phyloP scores from a whole-genome alignment of 2,888 invertebrate genomes.

The Unio delphinus region DNA sequence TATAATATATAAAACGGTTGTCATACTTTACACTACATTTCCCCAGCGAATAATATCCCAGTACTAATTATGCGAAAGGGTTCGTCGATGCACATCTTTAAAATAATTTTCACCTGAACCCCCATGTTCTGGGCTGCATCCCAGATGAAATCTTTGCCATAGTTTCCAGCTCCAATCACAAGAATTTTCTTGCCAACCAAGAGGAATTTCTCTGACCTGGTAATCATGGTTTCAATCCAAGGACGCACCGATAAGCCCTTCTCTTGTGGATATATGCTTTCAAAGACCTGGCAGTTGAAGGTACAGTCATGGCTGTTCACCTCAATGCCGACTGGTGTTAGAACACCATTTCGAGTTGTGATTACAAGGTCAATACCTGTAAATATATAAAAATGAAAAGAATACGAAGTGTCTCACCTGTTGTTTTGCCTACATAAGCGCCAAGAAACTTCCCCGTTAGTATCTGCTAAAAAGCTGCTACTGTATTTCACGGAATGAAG shows the following conservation, averaged over 20 bases:
- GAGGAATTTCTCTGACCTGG: constrained; percentile 40
- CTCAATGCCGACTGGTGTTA: constrained; percentile 46
- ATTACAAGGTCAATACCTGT: constrained; percentile 48
- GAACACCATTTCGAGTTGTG: constrained; percentile 15
- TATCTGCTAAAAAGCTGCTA: too few relatives aligned
- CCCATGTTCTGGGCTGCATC: constrained; percentile 28
- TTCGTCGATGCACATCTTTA: too few relatives aligned
- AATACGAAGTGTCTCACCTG: too few relatives aligned
- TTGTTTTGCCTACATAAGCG: too few relatives aligned
- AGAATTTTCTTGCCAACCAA: constrained; percentile 38
- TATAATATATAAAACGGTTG: too few relatives aligned
- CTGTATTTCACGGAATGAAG: too few relatives aligned
- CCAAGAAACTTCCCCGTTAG: too few relatives aligned
- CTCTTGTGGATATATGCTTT: constrained; percentile 19
- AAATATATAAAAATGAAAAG: not conserved
- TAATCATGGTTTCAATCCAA: constrained; percentile 44
- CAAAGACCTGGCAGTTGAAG: constrained; percentile 39
- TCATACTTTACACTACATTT: too few relatives aligned
- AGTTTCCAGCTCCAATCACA: constrained; percentile 45
- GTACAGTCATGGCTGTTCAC: constrained; percentile 57
- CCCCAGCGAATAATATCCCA: too few relatives aligned
- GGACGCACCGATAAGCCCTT: constrained; percentile 34
- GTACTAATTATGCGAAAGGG: too few relatives aligned
- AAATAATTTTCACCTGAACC: constrained; percentile 29
- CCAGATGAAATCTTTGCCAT: constrained; percentile 45